Conservation (phyloP, 2,113 vertebrate genomes). For the Ictalurus furcatus region DNA sequence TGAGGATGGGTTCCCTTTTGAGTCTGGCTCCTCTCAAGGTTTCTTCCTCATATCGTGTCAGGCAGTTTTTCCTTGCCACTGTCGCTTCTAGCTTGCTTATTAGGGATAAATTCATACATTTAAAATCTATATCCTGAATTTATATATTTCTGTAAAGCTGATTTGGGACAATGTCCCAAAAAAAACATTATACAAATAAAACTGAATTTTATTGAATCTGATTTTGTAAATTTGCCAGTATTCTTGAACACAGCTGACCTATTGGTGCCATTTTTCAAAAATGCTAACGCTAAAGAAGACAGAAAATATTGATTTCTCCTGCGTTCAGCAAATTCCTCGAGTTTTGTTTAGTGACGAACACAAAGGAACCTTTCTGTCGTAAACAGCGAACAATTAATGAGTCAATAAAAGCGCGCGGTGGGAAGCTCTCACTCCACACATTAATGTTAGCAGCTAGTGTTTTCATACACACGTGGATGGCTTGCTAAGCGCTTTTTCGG, state of each 20-base stretch:
- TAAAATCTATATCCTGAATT: no score
- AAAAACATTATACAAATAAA: no score
- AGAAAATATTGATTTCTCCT: neutral
- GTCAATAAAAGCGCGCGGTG: neutral
- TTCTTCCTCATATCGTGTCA: no score
- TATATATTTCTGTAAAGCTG: no score
- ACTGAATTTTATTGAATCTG: no score
- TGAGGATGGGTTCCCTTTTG: no score
- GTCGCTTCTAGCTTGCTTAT: no score
- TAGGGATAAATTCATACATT: no score
- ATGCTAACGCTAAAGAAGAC: no score
- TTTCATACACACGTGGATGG: constrained; percentile 17
- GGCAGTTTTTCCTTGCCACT: no score
- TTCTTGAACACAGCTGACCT: neutral
- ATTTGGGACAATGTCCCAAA: no score
- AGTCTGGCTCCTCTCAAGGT: no score
- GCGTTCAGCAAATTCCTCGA: neutral
- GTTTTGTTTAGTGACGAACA: neutral
- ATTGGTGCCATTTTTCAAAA: neutral
- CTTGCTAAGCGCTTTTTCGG: constrained; percentile 21
- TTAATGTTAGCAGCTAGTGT: neutral
- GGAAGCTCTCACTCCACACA: neutral
- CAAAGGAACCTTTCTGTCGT: constrained; percentile 7
- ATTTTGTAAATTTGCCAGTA: neutral
- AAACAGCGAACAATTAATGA: neutral